Base-by-base conservation (phyloP, 1,140 invertebrate genomes). In the Cryptotermes secundus region DNA sequence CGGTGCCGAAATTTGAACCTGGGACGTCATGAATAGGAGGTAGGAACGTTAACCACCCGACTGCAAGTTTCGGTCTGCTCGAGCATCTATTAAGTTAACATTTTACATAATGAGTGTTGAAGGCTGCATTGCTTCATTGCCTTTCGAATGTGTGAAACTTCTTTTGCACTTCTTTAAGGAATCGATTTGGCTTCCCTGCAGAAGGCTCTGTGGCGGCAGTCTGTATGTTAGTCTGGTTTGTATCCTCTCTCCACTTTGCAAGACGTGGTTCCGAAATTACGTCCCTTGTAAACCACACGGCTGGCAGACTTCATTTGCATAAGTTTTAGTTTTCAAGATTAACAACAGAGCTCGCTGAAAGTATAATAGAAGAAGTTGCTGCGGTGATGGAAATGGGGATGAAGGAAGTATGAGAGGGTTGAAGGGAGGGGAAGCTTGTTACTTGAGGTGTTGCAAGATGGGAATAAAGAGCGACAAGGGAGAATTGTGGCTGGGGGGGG, bases 231-330 rank as follows among this genome's bases (percentile, higher is more conserved):
- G 59, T 31, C n/a, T 72, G 59, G 59, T 72, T 72, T 72, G 59
- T 72, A 72, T 72, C n/a, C 59, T 72, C 59, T 72, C 59, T 72
- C 80, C 80, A 81, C 80, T 81, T 81, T 81, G 80, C 80, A 81
- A 38, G 80, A 45, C 80, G 26, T 72, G 80, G 80, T 81, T 36
- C 80, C 80, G 34, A 81, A 81, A 81, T 81, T 36, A 81, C 80
- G 80, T 81, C 35, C 80, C 80, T 81, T 81, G 80, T 81, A 81
- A 81, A 81, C 80, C 80, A 81, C 80, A 81, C 80, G 80, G 80
- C 80, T 81, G 80, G 80, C 80, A 45, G 80, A 81, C 24, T 35
- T 81, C 80, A 81, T 81, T 81, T 81, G 80, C 80, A 81, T 81
- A 45, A 36, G 80, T 81, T 81, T 81, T 81, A 81, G 35, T 81